Percentiles rank a stretch among this genome's conserved stretches.
Evolutionary conservation across 2,113 vertebrate species (phyloP).

Genomic region (Rallus limicola): DNA sequence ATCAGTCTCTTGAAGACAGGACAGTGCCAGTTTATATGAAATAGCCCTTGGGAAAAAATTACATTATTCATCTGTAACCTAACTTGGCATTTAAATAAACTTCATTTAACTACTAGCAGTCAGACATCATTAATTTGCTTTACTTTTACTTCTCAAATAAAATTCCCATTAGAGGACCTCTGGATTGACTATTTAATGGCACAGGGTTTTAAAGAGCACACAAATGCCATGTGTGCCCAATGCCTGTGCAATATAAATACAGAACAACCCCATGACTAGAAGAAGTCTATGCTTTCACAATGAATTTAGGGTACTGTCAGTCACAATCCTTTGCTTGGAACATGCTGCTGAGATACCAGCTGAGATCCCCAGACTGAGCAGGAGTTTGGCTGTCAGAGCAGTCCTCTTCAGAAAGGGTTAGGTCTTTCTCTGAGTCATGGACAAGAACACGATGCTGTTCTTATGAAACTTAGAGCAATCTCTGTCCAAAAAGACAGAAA

Average conservation of each 20-base stretch:
- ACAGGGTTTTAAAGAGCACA: not conserved
- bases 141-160: constrained; percentile 12
- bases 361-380: not conserved
- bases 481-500: not conserved
- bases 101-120: not conserved
- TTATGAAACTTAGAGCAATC: not conserved
- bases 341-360: not conserved
- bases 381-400: not conserved
- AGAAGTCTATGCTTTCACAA: not conserved
- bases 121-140: not conserved
- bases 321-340: not conserved
- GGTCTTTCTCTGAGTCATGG: not conserved
- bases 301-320: constrained; percentile 14
- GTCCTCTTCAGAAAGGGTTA: not conserved
- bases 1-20: not conserved
- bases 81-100: not conserved
- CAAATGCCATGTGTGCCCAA: not conserved
- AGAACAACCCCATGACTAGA: not conserved
- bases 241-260: not conserved
- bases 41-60: not conserved
- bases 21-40: not conserved
- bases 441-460: not conserved
- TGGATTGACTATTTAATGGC: not conserved
- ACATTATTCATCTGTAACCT: not conserved
- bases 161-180: not conserved